Evolutionary conservation across 2,888 invertebrate species (phyloP), one percentile per base, ranked within the genome.

Genomic region (Drosophila leonis): DNA sequence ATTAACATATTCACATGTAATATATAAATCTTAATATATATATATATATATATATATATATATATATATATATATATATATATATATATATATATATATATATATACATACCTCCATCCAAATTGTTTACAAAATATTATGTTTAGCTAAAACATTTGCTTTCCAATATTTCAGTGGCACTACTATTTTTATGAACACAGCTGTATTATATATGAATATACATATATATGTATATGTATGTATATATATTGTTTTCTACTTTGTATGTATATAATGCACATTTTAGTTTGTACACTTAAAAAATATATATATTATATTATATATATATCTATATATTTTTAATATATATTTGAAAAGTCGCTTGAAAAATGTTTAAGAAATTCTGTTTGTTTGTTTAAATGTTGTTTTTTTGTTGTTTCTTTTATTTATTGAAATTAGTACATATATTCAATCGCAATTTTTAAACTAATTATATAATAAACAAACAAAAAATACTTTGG

Each of bases 201-300:
- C 24, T 24, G 24, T 24, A 24, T 24, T 24, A 42, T 20, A 12
- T 42, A 18, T 18, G 8, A 12, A 20, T n/a, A 48, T 57, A 42
- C 35, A 52, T 44, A 29, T 41, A 35, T 27, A 15, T 46, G 7
- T 46, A 46, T 5, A 42, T 20, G 7, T 7, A 51, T 12, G 13
- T 24, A 20, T 8, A 7, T 15, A 13, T 27, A 51, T 59, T 37
- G 27, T 20, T 59, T 31, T 29, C 39, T 49, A 48, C 33, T 33
- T 29, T 54, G 33, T 54, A 27, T 72, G 57, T 59, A 51, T 69
- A 63, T 73, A 62, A 73, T 73, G 71, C 65, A 76, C 77, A 76
- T 48, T 44, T 56, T 42, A 48, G 33, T 72, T 72, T 72, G 66
- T 72, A 72, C 73, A 71, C 48, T 76, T 76, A n/a, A 70, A 71